These are phyloP conservation scores for Melanotaenia trifasciata DNA, from an alignment of 2,797 vertebrate genomes.

Conservation along the genomic window DNA sequence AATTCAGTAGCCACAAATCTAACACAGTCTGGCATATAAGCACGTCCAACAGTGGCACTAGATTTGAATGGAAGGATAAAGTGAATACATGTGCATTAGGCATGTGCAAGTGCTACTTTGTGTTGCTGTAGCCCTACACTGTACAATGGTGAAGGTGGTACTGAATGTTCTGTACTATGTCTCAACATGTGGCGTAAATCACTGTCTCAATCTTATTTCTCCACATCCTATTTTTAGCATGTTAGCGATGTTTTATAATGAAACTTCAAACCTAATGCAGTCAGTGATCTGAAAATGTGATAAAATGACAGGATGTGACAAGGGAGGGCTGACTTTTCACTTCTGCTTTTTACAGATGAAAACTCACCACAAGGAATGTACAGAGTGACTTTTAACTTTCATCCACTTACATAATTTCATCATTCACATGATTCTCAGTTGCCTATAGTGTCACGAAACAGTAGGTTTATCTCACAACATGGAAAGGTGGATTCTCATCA, in stretches of 20 bases:
- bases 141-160: background rate
- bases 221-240: background rate
- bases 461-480: constrained; percentile 36
- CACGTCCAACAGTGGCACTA: too few relatives aligned
- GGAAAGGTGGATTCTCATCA: constrained; percentile 33
- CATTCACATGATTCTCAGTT: background rate
- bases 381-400: background rate
- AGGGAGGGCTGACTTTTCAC: background rate
- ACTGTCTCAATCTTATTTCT: background rate
- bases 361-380: background rate
- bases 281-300: background rate
- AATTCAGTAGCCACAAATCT: background rate
- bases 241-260: background rate
- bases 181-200: background rate
- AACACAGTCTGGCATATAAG: background rate
- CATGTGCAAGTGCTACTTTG: background rate
- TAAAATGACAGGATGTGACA: background rate
- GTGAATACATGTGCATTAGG: background rate
- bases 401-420: background rate
- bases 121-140: background rate
- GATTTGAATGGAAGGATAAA: too few relatives aligned
- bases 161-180: constrained; percentile 2
- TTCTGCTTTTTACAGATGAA: constrained; percentile 55
- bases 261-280: background rate
- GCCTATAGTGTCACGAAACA: background rate